Conservation (phyloP, 2,888 invertebrate genomes). For the Charanyca ferruginea region DNA sequence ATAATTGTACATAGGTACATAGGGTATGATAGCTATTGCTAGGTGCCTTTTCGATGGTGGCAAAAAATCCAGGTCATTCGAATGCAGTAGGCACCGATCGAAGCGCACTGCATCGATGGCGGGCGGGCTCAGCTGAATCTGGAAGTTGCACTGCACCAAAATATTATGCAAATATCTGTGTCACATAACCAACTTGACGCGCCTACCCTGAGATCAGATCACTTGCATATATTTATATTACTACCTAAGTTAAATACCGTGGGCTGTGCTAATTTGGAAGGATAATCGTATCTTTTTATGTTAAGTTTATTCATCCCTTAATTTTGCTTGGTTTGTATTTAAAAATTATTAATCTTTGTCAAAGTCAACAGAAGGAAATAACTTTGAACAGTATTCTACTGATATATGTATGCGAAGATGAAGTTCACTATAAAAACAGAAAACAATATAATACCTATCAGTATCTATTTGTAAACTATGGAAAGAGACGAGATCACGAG, state of each 20-base stretch:
- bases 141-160: conserved; percentile 75
- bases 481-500: neutral
- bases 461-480: neutral
- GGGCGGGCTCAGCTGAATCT: conserved; percentile 67
- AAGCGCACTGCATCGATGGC: conserved; percentile 60
- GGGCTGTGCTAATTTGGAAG: conserved; percentile 20
- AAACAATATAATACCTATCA: neutral
- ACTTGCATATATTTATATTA: conserved; percentile 33
- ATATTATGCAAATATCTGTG: conserved; percentile 75
- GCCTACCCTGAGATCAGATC: conserved; percentile 51
- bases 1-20: neutral
- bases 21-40: neutral
- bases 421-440: neutral
- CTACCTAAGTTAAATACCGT: conserved; percentile 29
- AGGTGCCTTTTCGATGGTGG: conserved; percentile 12
- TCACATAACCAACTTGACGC: conserved; percentile 51
- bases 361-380: neutral
- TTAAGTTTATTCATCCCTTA: neutral
- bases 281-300: neutral
- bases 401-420: neutral
- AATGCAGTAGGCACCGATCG: conserved; percentile 61
- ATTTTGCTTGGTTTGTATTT: neutral
- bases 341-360: neutral
- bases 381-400: neutral
- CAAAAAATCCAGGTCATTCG: conserved; percentile 66